phyloP scores from a whole-genome alignment of 2,797 vertebrate genomes.

The Pterois miles region DNA sequence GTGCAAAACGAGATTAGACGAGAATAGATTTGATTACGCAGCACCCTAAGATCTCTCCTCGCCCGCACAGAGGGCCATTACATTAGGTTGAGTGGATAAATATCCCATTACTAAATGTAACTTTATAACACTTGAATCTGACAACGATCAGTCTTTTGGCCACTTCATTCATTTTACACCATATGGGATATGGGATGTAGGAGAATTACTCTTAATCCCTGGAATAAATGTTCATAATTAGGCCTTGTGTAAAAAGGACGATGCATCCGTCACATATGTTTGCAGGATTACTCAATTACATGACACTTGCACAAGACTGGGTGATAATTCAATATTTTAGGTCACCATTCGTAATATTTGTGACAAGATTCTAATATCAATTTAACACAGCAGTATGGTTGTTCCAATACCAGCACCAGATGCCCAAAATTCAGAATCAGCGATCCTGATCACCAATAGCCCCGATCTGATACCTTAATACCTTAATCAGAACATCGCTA shows the following conservation, averaged over 20 bases:
- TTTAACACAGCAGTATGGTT: not conserved
- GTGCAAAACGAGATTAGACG: constrained; percentile 65
- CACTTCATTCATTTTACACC: constrained; percentile 24
- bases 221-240: not conserved
- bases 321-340: not conserved
- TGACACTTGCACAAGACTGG: not conserved
- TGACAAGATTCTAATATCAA: not conserved
- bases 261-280: not conserved
- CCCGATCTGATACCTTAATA: not conserved
- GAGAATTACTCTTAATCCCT: not conserved
- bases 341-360: not conserved
- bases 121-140: constrained; percentile 18
- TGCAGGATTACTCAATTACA: not conserved
- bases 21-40: constrained; percentile 62
- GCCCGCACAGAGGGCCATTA: constrained; percentile 35
- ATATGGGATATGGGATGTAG: not conserved
- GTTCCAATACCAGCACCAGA: no score
- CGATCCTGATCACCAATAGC: no score
- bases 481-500: not conserved
- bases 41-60: constrained; percentile 30
- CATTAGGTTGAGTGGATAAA: constrained; percentile 48
- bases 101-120: constrained; percentile 56
- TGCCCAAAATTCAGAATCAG: no score
- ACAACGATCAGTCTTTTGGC: constrained; percentile 21
- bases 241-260: not conserved